Evolutionary conservation across 2,113 vertebrate genomes (phyloP).

Genomic region (Pluvialis apricaria): DNA sequence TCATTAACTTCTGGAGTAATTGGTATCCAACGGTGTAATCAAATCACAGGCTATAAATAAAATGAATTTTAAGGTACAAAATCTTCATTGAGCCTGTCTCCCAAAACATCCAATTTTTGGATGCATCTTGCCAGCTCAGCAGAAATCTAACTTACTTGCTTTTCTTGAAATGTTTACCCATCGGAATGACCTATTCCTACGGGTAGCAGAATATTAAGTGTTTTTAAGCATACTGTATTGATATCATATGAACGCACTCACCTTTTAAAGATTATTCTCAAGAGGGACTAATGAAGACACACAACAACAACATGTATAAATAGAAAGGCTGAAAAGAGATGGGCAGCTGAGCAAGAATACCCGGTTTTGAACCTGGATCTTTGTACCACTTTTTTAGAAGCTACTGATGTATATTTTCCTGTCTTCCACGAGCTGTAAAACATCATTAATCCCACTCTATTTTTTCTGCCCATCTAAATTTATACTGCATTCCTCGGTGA

Average conservation of each 20-base stretch:
- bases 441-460: background rate
- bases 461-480: background rate
- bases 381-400: background rate
- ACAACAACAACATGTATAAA: background rate
- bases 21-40: slow-evolving; percentile 5
- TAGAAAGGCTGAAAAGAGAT: background rate
- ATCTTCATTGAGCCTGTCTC: background rate
- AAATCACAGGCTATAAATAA: slow-evolving; percentile 34
- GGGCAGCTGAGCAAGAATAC: background rate
- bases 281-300: background rate
- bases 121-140: background rate
- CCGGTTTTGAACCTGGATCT: background rate
- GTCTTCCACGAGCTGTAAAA: background rate
- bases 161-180: background rate
- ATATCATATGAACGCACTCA: background rate
- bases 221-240: background rate
- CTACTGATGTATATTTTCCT: background rate
- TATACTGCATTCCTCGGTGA: background rate
- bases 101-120: background rate
- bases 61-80: background rate
- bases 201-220: background rate
- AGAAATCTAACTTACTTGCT: background rate
- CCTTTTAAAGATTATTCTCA: background rate
- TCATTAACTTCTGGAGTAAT: slow-evolving; percentile 35
- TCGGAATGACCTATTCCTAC: background rate